A percentile compares a stretch with the other conserved stretches of the same genome.
Conservation (phyloP, 2,797 vertebrate species). For the Kryptopterus vitreolus region DNA sequence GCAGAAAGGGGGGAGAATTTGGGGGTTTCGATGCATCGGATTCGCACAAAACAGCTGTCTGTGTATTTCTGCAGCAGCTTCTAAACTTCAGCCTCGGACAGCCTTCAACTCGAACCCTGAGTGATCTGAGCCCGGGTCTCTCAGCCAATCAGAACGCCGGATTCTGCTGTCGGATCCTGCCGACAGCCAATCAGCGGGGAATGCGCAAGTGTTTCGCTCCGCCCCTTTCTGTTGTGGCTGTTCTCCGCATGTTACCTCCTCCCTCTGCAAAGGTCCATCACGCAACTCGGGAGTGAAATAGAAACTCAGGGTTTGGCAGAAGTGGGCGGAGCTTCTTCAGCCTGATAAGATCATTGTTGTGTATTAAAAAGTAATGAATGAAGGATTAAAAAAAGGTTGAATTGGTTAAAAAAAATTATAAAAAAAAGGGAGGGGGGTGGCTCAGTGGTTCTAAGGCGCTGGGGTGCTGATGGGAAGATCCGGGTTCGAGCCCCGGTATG, state of each 20-base stretch:
- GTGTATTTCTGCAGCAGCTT: neutral
- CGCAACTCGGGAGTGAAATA: slow-evolving; percentile 43
- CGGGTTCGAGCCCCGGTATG: too few species aligned
- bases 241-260: neutral
- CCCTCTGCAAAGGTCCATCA: slow-evolving; percentile 18
- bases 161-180: neutral
- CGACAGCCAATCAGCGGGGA: slow-evolving; percentile 28
- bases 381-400: neutral
- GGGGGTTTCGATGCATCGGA: too few species aligned
- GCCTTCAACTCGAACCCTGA: too few species aligned
- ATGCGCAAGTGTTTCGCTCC: slow-evolving; percentile 2
- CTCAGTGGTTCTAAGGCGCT: too few species aligned
- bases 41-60: neutral
- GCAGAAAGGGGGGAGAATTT: neutral
- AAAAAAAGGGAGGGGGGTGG: neutral
- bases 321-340: neutral
- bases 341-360: neutral
- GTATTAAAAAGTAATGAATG: neutral
- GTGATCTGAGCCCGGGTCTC: neutral
- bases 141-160: slow-evolving; percentile 15
- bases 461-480: too few species aligned
- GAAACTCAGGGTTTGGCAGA: slow-evolving; percentile 34
- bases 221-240: slow-evolving; percentile 4
- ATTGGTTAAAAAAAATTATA: neutral
- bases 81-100: neutral